Evolutionary conservation across 2,797 vertebrate genomes (phyloP).

Genomic region (Sebastes dallii): DNA sequence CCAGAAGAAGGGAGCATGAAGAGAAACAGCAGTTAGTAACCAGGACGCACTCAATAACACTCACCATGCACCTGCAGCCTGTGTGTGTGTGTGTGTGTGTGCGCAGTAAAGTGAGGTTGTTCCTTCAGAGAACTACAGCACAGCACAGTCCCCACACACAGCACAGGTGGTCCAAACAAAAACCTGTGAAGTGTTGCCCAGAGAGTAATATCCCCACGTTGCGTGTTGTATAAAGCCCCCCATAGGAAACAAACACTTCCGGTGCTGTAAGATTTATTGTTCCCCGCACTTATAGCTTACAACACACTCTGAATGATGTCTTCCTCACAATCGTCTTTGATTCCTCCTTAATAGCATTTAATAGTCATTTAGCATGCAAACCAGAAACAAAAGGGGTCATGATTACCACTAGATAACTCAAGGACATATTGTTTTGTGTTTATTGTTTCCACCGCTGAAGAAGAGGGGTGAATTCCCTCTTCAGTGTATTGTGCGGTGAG

Average conservation of each 20-base stretch:
- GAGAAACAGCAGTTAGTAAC: conserved; percentile 77
- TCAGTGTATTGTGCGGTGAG: conserved; percentile 51
- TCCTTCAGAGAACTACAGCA: conserved; percentile 68
- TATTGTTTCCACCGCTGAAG: conserved; percentile 56
- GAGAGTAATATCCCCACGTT: conserved; percentile 75
- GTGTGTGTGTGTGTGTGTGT: conserved; percentile 44
- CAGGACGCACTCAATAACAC: conserved; percentile 83
- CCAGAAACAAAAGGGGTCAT: conserved; percentile 41
- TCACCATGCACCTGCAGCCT: conserved; percentile 82
- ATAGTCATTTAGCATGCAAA: conserved; percentile 25
- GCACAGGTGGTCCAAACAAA: conserved; percentile 83
- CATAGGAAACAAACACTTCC: conserved; percentile 83
- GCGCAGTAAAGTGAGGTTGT: conserved; percentile 45
- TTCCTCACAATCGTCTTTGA: conserved; percentile 67
- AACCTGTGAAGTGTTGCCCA: conserved; percentile 79
- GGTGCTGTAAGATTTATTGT: conserved; percentile 80
- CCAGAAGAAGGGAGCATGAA: conserved; percentile 69
- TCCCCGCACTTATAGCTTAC: conserved; percentile 67
- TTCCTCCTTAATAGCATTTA: conserved; percentile 37
- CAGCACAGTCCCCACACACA: conserved; percentile 67
- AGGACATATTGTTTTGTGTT: conserved; percentile 69
- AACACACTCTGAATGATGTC: conserved; percentile 74
- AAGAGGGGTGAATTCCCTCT: conserved; percentile 64
- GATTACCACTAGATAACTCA: conserved; percentile 44
- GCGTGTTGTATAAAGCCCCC: conserved; percentile 74